Evolutionary conservation across 2,888 invertebrate genomes (phyloP), one percentile per base, ranked within the genome.

Genomic region (Torymus aiolomorphi): DNA sequence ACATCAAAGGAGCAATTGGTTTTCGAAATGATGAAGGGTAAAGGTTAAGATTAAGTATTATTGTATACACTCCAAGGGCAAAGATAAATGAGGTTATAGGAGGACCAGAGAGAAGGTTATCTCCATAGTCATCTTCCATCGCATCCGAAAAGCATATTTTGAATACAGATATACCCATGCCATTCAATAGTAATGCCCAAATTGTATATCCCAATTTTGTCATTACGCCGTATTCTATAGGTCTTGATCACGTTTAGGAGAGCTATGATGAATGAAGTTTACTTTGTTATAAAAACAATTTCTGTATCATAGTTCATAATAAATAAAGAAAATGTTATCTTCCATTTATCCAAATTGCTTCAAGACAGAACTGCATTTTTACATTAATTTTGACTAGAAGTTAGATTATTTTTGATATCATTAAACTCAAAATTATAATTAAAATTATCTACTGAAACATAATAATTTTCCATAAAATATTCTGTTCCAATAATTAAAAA

Each of bases 101-200:
- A 16, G 87, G 85, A 56, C 88, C 87, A 8, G 82, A 80, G 1
- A 86, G 61, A 0, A 87, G 71, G 13, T 83, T 72, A 51, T 87
- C 86, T 1, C 86, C 86, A 3, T 86, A 83, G 16, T 87, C 86
- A 72, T 88, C 87, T 63, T 87, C 87, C 82, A 85, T 82, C 1
- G 85, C 83, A 67, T 86, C 85, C 0, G 81, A 83, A 61, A 88
- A 88, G 52, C 87, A 88, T 2, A 87, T 87, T 67, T 85, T 86
- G 78, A 88, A 89, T 75, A 89, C 83, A 0, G 84, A 78, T 11
- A 87, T 69, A 63, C 84, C 86, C 56, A 78, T 24, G 14, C 13
- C 42, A 49, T 78, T 66, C 20, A 81, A 63, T 59, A 89, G 20
- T 56, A 88, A 78, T 4, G 88, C 87, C 88, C 88, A 87, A 67